Percentiles rank a stretch among this genome's conserved stretches.
phyloP scores from a whole-genome alignment of 1,140 invertebrate species.

The Octopus bimaculoides region DNA sequence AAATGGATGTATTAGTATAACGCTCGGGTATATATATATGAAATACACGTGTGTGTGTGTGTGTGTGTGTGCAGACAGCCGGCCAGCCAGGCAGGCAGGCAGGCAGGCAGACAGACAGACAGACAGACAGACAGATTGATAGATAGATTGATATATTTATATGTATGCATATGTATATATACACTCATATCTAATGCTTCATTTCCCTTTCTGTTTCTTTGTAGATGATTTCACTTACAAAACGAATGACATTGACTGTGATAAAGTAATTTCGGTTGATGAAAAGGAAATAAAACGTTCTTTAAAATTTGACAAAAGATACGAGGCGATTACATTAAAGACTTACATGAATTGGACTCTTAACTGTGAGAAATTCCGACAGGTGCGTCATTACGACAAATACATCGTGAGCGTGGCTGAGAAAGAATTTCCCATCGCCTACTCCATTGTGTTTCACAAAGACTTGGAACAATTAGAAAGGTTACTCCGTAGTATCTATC shows the following conservation, averaged over 20 bases:
- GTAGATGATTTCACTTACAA: not conserved
- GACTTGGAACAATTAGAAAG: slow-evolving; percentile 42
- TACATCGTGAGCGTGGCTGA: slow-evolving; percentile 28
- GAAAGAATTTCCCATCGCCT: slow-evolving; percentile 39
- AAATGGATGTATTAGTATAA: too few relatives aligned
- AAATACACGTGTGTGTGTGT: too few relatives aligned
- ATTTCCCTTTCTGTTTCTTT: not conserved
- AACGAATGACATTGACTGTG: not conserved
- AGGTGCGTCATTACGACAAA: slow-evolving; percentile 19
- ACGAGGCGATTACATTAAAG: not conserved
- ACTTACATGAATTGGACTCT: slow-evolving; percentile 15
- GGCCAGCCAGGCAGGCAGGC: too few relatives aligned
- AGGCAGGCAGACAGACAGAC: too few relatives aligned
- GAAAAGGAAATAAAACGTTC: not conserved
- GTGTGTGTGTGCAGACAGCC: too few relatives aligned
- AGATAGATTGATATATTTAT: too few relatives aligned
- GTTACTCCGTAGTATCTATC: slow-evolving; percentile 44
- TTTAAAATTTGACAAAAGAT: not conserved
- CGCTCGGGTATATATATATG: too few relatives aligned
- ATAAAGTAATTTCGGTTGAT: not conserved
- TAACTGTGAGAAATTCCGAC: slow-evolving; percentile 24
- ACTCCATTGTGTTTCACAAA: slow-evolving; percentile 35
- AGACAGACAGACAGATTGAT: too few relatives aligned
- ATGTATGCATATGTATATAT: too few relatives aligned
- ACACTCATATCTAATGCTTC: too few relatives aligned